Evolutionary conservation across 2,888 invertebrate species (phyloP).

Genomic region (Aromia moschata): DNA sequence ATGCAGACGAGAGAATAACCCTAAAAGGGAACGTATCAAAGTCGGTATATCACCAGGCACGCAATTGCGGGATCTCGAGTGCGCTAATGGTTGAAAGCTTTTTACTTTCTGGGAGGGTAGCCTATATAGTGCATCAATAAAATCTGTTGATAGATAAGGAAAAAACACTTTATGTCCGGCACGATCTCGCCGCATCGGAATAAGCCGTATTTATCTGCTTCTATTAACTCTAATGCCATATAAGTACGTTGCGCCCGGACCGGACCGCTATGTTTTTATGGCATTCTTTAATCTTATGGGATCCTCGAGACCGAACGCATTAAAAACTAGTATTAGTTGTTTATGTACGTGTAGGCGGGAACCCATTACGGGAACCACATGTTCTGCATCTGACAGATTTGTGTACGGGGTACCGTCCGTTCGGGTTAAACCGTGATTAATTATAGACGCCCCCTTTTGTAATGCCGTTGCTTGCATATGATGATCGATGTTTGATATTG

Average conservation of each 20-base stretch:
- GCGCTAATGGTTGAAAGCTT: constrained; percentile 13
- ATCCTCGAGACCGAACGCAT: constrained; percentile 42
- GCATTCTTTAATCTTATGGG: constrained; percentile 44
- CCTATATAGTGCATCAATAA: constrained; percentile 24
- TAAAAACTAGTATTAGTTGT: constrained; percentile 46
- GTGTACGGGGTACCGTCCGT: constrained; percentile 40
- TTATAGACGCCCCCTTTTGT: constrained; percentile 42
- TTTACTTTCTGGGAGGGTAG: constrained; percentile 32
- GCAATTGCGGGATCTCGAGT: neutral
- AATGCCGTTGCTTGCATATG: constrained; percentile 36
- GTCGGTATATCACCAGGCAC: neutral
- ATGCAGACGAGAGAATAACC: no score
- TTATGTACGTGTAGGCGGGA: constrained; percentile 47
- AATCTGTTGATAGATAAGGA: constrained; percentile 30
- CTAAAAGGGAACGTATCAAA: no score
- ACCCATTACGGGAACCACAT: constrained; percentile 54
- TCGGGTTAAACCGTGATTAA: constrained; percentile 40
- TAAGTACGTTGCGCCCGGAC: constrained; percentile 45
- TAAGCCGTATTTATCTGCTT: constrained; percentile 43
- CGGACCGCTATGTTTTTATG: constrained; percentile 45
- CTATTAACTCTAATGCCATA: constrained; percentile 49
- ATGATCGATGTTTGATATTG: constrained; percentile 47
- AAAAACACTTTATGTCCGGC: constrained; percentile 24
- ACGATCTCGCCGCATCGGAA: constrained; percentile 32
- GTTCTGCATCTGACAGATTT: constrained; percentile 55